phyloP scores from a whole-genome alignment of 2,113 vertebrate genomes.

The Coptodon rendalli region DNA sequence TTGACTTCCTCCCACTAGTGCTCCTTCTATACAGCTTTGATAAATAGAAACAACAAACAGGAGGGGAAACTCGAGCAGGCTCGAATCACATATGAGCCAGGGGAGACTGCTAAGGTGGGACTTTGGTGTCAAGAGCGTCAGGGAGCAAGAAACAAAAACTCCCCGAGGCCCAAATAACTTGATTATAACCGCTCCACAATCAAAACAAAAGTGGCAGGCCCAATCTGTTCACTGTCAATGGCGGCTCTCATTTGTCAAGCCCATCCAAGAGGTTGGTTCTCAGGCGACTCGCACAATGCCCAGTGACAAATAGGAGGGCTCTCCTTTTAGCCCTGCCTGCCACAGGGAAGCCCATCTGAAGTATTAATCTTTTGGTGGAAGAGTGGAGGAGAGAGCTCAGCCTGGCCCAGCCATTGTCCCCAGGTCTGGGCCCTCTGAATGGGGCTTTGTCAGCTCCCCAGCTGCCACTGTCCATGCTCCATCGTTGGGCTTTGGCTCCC shows the following conservation, averaged over 20 bases:
- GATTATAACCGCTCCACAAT: conserved; percentile 72
- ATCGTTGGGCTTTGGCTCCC: conserved; percentile 71
- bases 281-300: conserved; percentile 73
- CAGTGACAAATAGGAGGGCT: conserved; percentile 75
- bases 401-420: conserved; percentile 73
- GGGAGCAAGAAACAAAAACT: conserved; percentile 62
- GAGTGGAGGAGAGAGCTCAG: conserved; percentile 72
- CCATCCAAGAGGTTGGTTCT: conserved; percentile 74
- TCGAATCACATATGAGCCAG: conserved; percentile 47
- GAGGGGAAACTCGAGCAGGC: conserved; percentile 42
- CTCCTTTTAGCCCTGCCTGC: conserved; percentile 74
- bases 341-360: conserved; percentile 77
- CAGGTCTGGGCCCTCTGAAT: conserved; percentile 70
- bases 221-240: conserved; percentile 74
- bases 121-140: conserved; percentile 63
- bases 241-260: conserved; percentile 73
- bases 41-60: conserved; percentile 51
- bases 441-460: conserved; percentile 77
- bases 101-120: conserved; percentile 50
- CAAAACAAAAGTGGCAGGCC: conserved; percentile 72
- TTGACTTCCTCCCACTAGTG: conserved; percentile 44
- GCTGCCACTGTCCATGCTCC: conserved; percentile 74
- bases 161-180: conserved; percentile 67
- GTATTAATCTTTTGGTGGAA: conserved; percentile 78
- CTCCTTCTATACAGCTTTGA: conserved; percentile 21